A percentile compares a stretch with the other conserved stretches of the same genome.
Conservation (phyloP, 2,888 invertebrate species). For the Tachina lurida region DNA sequence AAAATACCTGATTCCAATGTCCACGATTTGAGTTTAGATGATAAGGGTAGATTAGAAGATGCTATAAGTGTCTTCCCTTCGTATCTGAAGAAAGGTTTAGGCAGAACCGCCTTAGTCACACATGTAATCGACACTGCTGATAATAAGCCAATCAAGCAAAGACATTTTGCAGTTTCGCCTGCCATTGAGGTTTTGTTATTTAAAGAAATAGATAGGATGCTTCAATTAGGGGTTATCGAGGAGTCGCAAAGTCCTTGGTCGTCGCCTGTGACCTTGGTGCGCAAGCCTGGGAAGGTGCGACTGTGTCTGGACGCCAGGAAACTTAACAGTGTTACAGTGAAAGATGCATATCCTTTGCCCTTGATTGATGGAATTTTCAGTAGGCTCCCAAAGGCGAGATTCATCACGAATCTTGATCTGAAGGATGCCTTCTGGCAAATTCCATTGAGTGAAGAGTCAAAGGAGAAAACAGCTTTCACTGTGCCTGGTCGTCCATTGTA, state of each 20-base stretch:
- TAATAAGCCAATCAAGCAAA: slow-evolving; percentile 35
- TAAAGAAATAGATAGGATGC: slow-evolving; percentile 32
- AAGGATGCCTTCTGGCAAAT: slow-evolving; percentile 45
- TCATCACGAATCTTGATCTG: slow-evolving; percentile 42
- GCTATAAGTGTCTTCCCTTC: slow-evolving; percentile 37
- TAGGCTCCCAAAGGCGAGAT: not conserved
- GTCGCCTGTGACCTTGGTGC: slow-evolving; percentile 31
- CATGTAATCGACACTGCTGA: slow-evolving; percentile 27
- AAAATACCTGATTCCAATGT: not conserved
- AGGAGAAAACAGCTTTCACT: slow-evolving; percentile 47
- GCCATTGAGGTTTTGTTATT: slow-evolving; percentile 29
- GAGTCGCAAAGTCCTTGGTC: slow-evolving; percentile 45
- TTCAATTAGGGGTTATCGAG: slow-evolving; percentile 37
- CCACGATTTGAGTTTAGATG: too few species aligned
- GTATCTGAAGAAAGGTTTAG: slow-evolving; percentile 37
- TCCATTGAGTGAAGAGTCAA: slow-evolving; percentile 25
- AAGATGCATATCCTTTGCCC: not conserved
- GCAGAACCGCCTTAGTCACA: slow-evolving; percentile 6
- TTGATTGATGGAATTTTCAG: too few species aligned
- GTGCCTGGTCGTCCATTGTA: slow-evolving; percentile 26
- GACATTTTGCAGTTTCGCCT: slow-evolving; percentile 32
- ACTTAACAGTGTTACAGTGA: slow-evolving; percentile 16
- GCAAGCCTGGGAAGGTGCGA: slow-evolving; percentile 42
- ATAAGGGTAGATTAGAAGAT: too few species aligned
- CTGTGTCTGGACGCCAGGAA: slow-evolving; percentile 44